phyloP scores from a whole-genome alignment of 2,888 invertebrate species.

The Lithophane semibrunnea region DNA sequence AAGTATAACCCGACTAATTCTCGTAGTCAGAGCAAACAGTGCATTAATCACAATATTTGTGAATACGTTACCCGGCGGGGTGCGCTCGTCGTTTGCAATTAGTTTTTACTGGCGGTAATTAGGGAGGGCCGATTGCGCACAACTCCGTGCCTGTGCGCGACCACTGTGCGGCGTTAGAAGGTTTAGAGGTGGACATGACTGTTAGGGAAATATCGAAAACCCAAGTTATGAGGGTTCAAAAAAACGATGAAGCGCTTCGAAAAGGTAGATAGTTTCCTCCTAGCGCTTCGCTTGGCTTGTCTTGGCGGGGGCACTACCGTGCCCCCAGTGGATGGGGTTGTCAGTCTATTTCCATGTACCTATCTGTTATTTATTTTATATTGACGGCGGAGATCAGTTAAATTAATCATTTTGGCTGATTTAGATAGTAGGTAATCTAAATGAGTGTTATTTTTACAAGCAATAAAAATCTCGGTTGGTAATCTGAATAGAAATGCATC shows the following conservation, averaged over 20 bases:
- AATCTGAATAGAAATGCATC: not conserved
- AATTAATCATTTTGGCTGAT: too few species aligned
- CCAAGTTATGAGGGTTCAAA: too few species aligned
- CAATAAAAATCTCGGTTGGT: not conserved
- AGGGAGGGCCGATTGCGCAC: slow-evolving; percentile 85
- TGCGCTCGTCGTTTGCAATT: slow-evolving; percentile 81
- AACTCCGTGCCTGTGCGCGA: slow-evolving; percentile 73
- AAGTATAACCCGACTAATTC: slow-evolving; percentile 54
- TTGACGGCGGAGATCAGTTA: not conserved
- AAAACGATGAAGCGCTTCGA: too few species aligned
- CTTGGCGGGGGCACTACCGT: too few species aligned
- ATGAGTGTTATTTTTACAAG: not conserved
- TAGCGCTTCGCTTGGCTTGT: too few species aligned
- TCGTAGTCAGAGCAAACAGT: slow-evolving; percentile 59
- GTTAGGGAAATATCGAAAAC: not conserved
- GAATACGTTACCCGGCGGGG: slow-evolving; percentile 57
- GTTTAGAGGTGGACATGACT: slow-evolving; percentile 66
- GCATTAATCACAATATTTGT: slow-evolving; percentile 72
- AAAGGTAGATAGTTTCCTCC: too few species aligned
- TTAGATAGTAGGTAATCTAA: not conserved
- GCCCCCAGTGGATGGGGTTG: not conserved
- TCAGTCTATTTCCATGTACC: too few species aligned
- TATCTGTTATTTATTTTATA: not conserved
- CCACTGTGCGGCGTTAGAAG: slow-evolving; percentile 61
- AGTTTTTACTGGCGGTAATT: slow-evolving; percentile 88